Percentiles rank a stretch among this genome's conserved stretches.
phyloP scores from a whole-genome alignment of 2,888 invertebrate species.

The Aspidiotus rigidus region DNA sequence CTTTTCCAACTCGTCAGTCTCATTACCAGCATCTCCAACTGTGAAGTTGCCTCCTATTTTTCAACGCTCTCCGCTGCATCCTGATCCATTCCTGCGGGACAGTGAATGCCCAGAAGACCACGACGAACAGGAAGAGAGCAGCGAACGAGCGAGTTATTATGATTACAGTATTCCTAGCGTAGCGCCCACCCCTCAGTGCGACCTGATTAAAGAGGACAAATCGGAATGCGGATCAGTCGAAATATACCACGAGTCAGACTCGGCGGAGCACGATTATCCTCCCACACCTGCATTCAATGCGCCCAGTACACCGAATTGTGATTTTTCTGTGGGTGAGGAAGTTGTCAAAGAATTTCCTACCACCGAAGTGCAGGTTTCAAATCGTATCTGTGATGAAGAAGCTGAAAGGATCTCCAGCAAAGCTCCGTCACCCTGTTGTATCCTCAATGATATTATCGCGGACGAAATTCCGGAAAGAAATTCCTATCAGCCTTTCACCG shows the following conservation, averaged over 20 bases:
- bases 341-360: neutral
- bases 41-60: no score
- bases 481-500: neutral
- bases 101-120: no score
- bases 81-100: no score
- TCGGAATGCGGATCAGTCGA: no score
- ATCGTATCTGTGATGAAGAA: neutral
- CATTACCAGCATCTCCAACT: no score
- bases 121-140: no score
- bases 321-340: neutral
- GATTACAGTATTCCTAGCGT: constrained; percentile 21
- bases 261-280: neutral
- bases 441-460: neutral
- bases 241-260: neutral
- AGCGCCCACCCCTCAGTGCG: constrained; percentile 23
- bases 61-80: no score
- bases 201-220: constrained; percentile 22
- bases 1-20: no score
- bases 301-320: neutral
- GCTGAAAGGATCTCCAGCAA: constrained; percentile 2
- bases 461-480: neutral
- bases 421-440: constrained; percentile 14
- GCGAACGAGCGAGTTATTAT: no score
- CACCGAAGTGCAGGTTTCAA: neutral
- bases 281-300: neutral